phyloP scores from a whole-genome alignment of 2,888 invertebrate species.

The Seira musarum region DNA sequence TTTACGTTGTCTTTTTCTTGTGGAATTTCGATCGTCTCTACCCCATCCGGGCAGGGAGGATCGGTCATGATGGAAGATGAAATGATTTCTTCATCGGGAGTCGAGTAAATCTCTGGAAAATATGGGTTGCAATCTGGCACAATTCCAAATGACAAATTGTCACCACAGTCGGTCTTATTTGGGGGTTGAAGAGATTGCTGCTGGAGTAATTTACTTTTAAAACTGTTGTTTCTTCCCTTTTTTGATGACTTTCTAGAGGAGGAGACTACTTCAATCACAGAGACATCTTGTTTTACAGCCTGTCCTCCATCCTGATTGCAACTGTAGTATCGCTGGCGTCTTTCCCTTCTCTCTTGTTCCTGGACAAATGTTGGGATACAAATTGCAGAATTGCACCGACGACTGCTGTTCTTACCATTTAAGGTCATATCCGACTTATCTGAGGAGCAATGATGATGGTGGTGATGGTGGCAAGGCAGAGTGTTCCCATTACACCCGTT shows the following conservation, averaged over 20 bases:
- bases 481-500: conserved; percentile 36
- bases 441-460: conserved; percentile 15
- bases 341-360: conserved; percentile 62
- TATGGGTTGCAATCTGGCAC: too few relatives aligned
- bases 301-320: conserved; percentile 39
- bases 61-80: too few relatives aligned
- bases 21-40: conserved; percentile 44
- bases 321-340: conserved; percentile 54
- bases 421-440: conserved; percentile 27
- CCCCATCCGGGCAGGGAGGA: too few relatives aligned
- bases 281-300: neutral
- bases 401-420: conserved; percentile 69
- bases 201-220: conserved; percentile 16
- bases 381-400: conserved; percentile 85
- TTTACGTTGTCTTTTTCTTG: conserved; percentile 48
- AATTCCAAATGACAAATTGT: too few relatives aligned
- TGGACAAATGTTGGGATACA: conserved; percentile 88
- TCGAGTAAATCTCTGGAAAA: too few relatives aligned
- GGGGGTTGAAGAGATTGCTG: too few relatives aligned
- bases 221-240: neutral
- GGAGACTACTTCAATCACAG: neutral
- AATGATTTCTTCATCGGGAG: too few relatives aligned
- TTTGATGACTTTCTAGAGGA: conserved; percentile 17
- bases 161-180: too few relatives aligned
- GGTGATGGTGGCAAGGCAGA: conserved; percentile 16